Evolutionary conservation across 2,113 vertebrate species (phyloP).

Genomic region (Periophthalmodon schlosseri): DNA sequence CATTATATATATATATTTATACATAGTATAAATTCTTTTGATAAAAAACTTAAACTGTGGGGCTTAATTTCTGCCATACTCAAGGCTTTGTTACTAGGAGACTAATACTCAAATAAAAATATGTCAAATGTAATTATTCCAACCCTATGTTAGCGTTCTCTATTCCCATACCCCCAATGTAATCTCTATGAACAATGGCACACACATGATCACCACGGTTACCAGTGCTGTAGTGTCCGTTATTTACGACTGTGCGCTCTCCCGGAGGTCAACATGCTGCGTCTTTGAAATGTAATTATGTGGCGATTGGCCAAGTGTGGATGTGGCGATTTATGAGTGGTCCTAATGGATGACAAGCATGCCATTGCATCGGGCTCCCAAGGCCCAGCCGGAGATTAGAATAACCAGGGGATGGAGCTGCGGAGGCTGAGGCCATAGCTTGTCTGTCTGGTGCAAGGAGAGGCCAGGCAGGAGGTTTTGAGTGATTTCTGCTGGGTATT

Average conservation of each 20-base stretch:
- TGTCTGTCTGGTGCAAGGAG: conserved; percentile 58
- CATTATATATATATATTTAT: too few species aligned
- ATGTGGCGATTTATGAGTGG: conserved; percentile 56
- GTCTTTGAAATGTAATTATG: conserved; percentile 75
- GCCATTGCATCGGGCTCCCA: conserved; percentile 28
- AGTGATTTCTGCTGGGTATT: conserved; percentile 30
- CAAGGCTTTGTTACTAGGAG: too few species aligned
- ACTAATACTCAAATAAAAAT: too few species aligned
- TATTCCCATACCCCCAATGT: neutral
- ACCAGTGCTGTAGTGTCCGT: conserved; percentile 8
- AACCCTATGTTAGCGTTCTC: neutral
- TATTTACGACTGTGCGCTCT: conserved; percentile 46
- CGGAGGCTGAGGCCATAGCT: conserved; percentile 22
- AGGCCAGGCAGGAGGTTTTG: conserved; percentile 36
- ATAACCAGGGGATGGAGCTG: conserved; percentile 28
- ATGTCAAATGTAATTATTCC: neutral
- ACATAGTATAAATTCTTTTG: too few species aligned
- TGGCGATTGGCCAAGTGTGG: conserved; percentile 58
- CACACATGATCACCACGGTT: neutral
- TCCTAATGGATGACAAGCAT: conserved; percentile 51
- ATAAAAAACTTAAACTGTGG: too few species aligned
- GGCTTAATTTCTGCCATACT: too few species aligned
- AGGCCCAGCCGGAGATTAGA: conserved; percentile 45
- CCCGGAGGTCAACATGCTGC: conserved; percentile 61
- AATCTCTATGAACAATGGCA: neutral